Percentiles rank a stretch among this genome's conserved stretches.
Conservation (phyloP, 2,888 invertebrate genomes). For the Luperina nickerlii region DNA sequence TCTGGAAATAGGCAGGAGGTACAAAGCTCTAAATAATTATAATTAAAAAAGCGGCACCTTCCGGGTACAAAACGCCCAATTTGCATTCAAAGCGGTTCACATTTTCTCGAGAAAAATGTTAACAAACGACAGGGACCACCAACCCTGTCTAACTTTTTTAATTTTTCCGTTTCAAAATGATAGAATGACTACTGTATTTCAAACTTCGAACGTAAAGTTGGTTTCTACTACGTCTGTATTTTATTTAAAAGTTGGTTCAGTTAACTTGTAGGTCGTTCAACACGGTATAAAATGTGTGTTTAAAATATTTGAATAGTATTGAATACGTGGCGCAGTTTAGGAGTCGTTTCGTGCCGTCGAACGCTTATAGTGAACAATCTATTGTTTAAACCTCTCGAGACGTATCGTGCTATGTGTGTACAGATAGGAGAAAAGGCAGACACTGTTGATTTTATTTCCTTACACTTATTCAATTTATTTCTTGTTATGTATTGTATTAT, state of each 20-base stretch:
- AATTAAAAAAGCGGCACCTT: conserved; percentile 45
- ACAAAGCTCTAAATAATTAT: conserved; percentile 44
- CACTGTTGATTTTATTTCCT: neutral
- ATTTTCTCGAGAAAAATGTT: conserved; percentile 44
- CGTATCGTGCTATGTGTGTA: conserved; percentile 38
- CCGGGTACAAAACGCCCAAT: conserved; percentile 49
- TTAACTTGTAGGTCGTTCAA: conserved; percentile 18
- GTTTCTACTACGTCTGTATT: neutral
- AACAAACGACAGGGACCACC: conserved; percentile 27
- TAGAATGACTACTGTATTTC: conserved; percentile 32
- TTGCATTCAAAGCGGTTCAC: conserved; percentile 53
- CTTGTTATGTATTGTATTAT: neutral
- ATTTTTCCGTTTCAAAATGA: conserved; percentile 35
- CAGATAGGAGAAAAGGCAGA: conserved; percentile 40
- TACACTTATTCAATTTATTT: neutral
- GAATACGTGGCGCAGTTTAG: conserved; percentile 41
- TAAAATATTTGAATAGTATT: conserved; percentile 51
- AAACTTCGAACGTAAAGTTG: conserved; percentile 32
- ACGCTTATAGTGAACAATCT: conserved; percentile 57
- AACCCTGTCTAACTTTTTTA: conserved; percentile 47
- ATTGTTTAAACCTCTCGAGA: conserved; percentile 65
- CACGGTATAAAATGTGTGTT: conserved; percentile 21
- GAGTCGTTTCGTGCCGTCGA: conserved; percentile 37
- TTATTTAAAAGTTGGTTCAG: conserved; percentile 10
- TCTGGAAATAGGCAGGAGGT: conserved; percentile 23